Base-by-base conservation (phyloP, 2,888 invertebrate genomes). In the Eupeodes luniger region DNA sequence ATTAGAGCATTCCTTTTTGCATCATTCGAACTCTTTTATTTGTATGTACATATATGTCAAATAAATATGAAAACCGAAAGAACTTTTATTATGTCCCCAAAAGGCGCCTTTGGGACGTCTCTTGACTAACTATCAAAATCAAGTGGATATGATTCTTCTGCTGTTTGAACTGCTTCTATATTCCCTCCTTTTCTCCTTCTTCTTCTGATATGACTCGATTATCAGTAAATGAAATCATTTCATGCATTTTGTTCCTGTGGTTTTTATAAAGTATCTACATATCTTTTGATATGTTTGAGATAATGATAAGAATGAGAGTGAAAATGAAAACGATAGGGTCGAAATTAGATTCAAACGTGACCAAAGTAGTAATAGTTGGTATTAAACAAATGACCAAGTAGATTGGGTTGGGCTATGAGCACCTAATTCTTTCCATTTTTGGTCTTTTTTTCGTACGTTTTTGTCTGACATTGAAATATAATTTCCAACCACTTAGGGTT, bases 281-380 rank as follows among this genome's bases (percentile, higher is more conserved):
- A 47, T 4, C 9, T 11, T 11, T 4, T 12, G 9, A 9, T 16
- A 64, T 47, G 67, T 53, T n/a, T 61, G 61, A 61, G 70, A 74
- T 14, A 16, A 36, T 16, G 27, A 36, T 9, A 16, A 36, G 36
- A 44, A 57, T 4, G 49, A 55, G 49, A 59, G 16, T 34, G 40
- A 40, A 55, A 57, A 70, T 34, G 40, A 55, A 70, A 62, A 61
- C 47, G 55, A 49, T 11, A 36, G 53, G 55, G 59, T 61, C 76
- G 69, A 78, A 84, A 88, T 88, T 88, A 88, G 81, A 88, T 85
- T 88, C 69, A 74, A 67, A 88, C 87, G 84, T 88, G 87, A 81
- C 87, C 81, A 62, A 84, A 81, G 87, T 69, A 85, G 77, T 69
- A 88, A 88, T 85, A 81, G 81, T 67, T 85, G 84, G 81, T 67